Conservation (phyloP, 2,888 invertebrate genomes). For the Calameuta filiformis region DNA sequence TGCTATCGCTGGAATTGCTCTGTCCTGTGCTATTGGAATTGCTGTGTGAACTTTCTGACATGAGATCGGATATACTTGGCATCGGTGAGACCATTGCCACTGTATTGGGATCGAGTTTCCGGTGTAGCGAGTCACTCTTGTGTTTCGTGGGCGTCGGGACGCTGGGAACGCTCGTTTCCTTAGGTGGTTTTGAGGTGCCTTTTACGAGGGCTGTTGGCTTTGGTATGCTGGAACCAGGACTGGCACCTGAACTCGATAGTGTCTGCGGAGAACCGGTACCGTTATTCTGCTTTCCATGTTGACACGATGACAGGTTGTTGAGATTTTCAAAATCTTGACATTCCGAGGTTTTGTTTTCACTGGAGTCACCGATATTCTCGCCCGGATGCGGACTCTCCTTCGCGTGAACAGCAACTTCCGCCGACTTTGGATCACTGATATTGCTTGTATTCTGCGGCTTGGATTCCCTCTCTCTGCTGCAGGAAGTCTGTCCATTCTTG, state of each 20-base stretch:
- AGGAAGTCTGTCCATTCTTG: neutral
- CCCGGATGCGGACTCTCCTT: neutral
- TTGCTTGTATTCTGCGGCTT: neutral
- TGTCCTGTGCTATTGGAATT: constrained; percentile 72
- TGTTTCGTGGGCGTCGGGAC: constrained; percentile 69
- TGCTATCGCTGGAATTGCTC: constrained; percentile 79
- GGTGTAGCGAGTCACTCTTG: constrained; percentile 51
- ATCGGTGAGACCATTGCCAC: constrained; percentile 79
- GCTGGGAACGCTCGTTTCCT: constrained; percentile 66
- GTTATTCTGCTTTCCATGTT: constrained; percentile 21
- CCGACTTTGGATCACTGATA: neutral
- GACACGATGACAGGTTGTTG: neutral
- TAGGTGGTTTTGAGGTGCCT: constrained; percentile 83
- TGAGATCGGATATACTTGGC: constrained; percentile 73
- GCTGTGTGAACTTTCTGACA: constrained; percentile 76
- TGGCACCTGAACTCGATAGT: constrained; percentile 27
- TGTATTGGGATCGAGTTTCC: constrained; percentile 60
- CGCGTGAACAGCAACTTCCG: neutral
- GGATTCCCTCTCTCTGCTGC: neutral
- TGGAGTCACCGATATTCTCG: neutral
- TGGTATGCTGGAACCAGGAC: constrained; percentile 78
- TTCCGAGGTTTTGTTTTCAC: neutral
- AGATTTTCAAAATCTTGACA: neutral
- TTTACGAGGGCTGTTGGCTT: constrained; percentile 94
- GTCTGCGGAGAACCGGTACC: constrained; percentile 33